These are phyloP conservation scores for Neria commutata DNA, from an alignment of 2,888 invertebrate species.

Conservation along the genomic window DNA sequence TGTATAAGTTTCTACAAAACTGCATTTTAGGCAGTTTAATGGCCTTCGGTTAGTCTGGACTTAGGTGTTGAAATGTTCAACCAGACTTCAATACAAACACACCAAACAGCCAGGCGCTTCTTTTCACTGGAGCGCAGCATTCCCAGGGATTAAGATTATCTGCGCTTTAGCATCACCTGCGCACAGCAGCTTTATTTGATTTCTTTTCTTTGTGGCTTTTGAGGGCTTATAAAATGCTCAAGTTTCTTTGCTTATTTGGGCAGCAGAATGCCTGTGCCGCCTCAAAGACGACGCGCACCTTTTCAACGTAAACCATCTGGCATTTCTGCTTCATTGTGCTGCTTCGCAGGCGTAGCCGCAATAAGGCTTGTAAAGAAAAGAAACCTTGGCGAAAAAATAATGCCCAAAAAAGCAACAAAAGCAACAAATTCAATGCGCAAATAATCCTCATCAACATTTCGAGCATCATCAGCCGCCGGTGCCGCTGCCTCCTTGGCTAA, in stretches of 20 bases:
- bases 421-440: background rate
- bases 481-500: background rate
- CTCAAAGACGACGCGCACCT: background rate
- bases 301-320: too few species aligned
- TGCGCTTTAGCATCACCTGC: conserved; percentile 22
- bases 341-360: background rate
- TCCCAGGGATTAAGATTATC: conserved; percentile 17
- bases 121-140: too few species aligned
- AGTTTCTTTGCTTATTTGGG: background rate
- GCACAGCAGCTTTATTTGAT: background rate
- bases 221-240: background rate
- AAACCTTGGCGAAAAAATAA: too few species aligned
- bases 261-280: background rate
- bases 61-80: too few species aligned
- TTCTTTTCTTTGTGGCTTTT: background rate
- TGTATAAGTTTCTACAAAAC: too few species aligned
- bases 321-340: too few species aligned
- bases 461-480: background rate
- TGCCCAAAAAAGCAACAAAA: too few species aligned
- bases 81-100: too few species aligned
- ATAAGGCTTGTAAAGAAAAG: too few species aligned
- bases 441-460: background rate
- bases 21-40: too few species aligned
- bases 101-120: too few species aligned
- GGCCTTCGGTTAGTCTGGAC: too few species aligned